Conservation (phyloP, 1,140 invertebrate genomes). For the Antheraea pernyi region DNA sequence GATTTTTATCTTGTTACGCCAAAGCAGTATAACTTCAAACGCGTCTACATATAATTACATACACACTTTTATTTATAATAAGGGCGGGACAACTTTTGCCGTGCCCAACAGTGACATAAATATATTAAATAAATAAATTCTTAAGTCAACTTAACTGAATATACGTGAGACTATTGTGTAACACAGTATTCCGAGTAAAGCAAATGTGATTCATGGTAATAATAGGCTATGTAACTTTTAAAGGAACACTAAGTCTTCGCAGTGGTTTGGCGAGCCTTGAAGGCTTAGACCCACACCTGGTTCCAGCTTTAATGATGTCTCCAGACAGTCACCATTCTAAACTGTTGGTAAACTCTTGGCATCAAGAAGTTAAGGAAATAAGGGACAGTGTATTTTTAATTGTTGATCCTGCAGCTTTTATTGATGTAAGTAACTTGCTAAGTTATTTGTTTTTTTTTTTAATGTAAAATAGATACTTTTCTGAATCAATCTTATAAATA, state of each 20-base stretch:
- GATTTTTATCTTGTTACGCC: too few relatives aligned
- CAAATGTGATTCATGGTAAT: too few relatives aligned
- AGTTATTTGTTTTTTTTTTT: neutral
- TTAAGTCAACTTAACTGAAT: too few relatives aligned
- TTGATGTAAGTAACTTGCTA: slow-evolving; percentile 73
- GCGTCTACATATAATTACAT: too few relatives aligned
- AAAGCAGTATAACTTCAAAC: too few relatives aligned
- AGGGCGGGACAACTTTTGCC: too few relatives aligned
- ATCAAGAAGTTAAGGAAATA: slow-evolving; percentile 79
- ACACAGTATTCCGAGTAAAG: too few relatives aligned
- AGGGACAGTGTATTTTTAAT: slow-evolving; percentile 81
- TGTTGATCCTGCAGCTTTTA: slow-evolving; percentile 83
- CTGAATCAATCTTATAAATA: neutral
- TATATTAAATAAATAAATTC: too few relatives aligned
- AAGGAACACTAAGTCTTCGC: slow-evolving; percentile 81
- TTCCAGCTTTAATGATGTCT: slow-evolving; percentile 79
- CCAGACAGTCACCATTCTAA: slow-evolving; percentile 69
- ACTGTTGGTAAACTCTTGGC: slow-evolving; percentile 80
- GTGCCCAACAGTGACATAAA: too few relatives aligned
- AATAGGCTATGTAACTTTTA: too few relatives aligned
- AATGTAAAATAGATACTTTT: neutral
- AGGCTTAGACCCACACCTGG: slow-evolving; percentile 82
- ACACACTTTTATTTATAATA: too few relatives aligned
- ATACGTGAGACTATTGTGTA: too few relatives aligned
- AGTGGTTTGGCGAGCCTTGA: slow-evolving; percentile 84